phyloP scores from a whole-genome alignment of 2,113 vertebrate genomes.

The Albula goreensis region DNA sequence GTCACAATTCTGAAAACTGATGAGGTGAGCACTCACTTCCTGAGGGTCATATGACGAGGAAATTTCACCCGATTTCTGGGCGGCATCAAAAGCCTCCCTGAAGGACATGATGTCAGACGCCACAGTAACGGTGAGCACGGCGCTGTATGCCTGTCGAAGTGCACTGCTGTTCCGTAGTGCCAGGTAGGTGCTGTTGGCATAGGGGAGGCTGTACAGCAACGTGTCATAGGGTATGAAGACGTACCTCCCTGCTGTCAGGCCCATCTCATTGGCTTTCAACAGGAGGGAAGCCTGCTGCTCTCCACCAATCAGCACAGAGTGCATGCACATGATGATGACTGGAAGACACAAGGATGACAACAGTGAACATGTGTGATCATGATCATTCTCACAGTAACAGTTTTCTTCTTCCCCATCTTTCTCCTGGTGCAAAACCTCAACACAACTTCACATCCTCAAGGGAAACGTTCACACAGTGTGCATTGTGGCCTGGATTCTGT shows the following conservation, averaged over 20 bases:
- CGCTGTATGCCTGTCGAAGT: conserved; percentile 82
- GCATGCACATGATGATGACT: conserved; percentile 94
- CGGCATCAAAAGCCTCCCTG: conserved; percentile 73
- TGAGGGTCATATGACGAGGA: conserved; percentile 44
- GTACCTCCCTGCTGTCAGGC: conserved; percentile 81
- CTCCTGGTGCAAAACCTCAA: too few relatives aligned
- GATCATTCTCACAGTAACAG: not conserved
- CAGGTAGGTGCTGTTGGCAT: conserved; percentile 73
- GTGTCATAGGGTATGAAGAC: conserved; percentile 85
- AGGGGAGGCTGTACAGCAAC: conserved; percentile 86
- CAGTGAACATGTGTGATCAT: not conserved
- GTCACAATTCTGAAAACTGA: not conserved
- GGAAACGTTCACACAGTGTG: too few relatives aligned
- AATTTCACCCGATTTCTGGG: conserved; percentile 71
- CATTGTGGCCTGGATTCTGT: too few relatives aligned
- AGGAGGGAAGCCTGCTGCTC: conserved; percentile 78
- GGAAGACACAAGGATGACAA: conserved; percentile 42
- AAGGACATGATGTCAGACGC: conserved; percentile 81
- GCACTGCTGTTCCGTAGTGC: conserved; percentile 71
- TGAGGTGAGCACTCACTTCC: conserved; percentile 53
- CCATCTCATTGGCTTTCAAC: conserved; percentile 80
- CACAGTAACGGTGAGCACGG: conserved; percentile 86
- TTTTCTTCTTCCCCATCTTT: too few relatives aligned
- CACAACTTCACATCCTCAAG: too few relatives aligned
- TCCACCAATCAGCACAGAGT: conserved; percentile 82